phyloP scores from a whole-genome alignment of 2,888 invertebrate species.

The Osedax fenrisi region DNA sequence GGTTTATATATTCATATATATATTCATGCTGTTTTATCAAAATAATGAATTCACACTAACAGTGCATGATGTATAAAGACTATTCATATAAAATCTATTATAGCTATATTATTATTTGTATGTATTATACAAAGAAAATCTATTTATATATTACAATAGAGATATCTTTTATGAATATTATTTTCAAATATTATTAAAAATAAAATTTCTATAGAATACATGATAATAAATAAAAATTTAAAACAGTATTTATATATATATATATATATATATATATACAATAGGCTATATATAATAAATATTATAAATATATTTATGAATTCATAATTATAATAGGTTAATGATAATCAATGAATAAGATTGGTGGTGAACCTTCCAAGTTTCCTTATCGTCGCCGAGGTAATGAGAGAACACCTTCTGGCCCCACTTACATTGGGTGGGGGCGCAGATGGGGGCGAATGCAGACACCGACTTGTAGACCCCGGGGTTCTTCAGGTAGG shows the following conservation, averaged over 20 bases:
- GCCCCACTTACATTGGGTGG: slow-evolving; percentile 74
- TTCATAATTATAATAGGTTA: too few species aligned
- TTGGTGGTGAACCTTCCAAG: slow-evolving; percentile 45
- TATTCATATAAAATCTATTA: not conserved
- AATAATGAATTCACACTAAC: not conserved
- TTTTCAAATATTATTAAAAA: not conserved
- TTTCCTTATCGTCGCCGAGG: slow-evolving; percentile 53
- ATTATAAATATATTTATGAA: too few species aligned
- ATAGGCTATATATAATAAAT: too few species aligned
- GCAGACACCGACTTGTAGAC: slow-evolving; percentile 71
- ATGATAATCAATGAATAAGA: too few species aligned
- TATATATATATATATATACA: not conserved
- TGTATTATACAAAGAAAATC: too few species aligned
- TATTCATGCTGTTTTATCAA: not conserved
- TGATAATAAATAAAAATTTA: too few species aligned
- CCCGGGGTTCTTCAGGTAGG: slow-evolving; percentile 77
- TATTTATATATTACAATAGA: too few species aligned
- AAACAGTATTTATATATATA: too few species aligned
- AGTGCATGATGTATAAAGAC: not conserved
- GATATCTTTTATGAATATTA: too few species aligned
- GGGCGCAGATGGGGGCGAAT: slow-evolving; percentile 87
- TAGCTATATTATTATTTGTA: too few species aligned
- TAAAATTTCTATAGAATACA: not conserved
- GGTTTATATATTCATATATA: not conserved
- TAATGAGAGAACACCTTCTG: slow-evolving; percentile 65